Evolutionary conservation across 1,140 invertebrate species (phyloP), one percentile per base, ranked within the genome.

Genomic region (Lasioglossum albipes): DNA sequence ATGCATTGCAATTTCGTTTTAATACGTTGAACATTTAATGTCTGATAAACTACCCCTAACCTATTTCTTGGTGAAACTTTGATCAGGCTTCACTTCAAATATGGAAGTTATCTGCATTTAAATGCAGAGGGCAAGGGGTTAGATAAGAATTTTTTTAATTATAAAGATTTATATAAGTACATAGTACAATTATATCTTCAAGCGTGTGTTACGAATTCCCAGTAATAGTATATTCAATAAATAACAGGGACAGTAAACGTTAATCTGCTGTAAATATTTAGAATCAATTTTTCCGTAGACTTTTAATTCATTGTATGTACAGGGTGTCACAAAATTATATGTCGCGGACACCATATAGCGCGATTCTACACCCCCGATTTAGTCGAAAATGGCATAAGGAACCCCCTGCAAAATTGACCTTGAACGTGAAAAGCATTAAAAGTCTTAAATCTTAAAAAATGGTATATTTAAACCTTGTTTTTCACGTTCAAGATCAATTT

Each of bases 81-180:
- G 86, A 87, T 84, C 86, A 78, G 54, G 31, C 54, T 57, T 41
- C 72, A 79, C 45, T 80, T 54, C 66, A 86, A 75, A 36, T 73
- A 72, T 79, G 49, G 31, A 75, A 69, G 78, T 86, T 88, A 88
- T 87, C 87, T 84, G 62, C 66, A 68, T 72, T 84, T 88, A 86
- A 82, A 86, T 87, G 22, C 76, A 79, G 81, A 65, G 84, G 81
- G 76, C 86, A 86, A 57, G 69, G 81, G 87, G 86, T 88, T 84
- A 87, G 86, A 87, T 87, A 88, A 88, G 75, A 85, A 67, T 59
- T 75, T 72, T 87, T 81, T 74, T 87, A 76, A 81, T 75, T 79
- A 72, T 75, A 77, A 81, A 65, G 73, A 54, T 52, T 9, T 52
- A 7, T 65, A 59, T n/a, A 57, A 42, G 70, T 42, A 65, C 18